Base-by-base conservation (phyloP, 2,888 invertebrate species). In the Callyntrura sp. region DNA sequence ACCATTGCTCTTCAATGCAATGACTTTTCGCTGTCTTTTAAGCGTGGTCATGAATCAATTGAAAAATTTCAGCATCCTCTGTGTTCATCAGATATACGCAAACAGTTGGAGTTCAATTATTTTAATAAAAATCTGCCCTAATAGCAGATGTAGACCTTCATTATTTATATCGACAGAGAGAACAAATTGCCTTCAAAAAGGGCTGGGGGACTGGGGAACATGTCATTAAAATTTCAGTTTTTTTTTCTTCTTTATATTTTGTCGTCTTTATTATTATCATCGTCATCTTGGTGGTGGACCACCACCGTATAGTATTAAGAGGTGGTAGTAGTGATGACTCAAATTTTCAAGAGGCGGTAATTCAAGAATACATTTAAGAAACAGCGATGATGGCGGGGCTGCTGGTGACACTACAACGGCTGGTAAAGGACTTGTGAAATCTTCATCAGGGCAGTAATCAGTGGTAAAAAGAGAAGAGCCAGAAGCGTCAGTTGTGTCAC, bases 51-150 rank as follows among this genome's bases (percentile, higher is more conserved):
- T 62, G 62, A 62, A 62, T 62, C 28, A 62, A 62, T 62, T 62
- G 6, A 62, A 62, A 62, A 12, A 12, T 62, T 62, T 62, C 62
- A 14, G 12, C 28, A 62, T 62, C 62, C 4, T 28, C n/a, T 14
- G 3, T 23, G 23, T 20, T 60, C 35, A 35, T 35, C 2, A 35
- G 2, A 35, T 2, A 35, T 35, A 35, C 6, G 35, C 35, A n/a
- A n/a, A 76, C 55, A 55, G 78, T 78, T 78, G 28, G 25, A 51
- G 78, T 55, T 78, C 78, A 78, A 78, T 78, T 78, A 78, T 62
- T 62, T 62, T 62, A n/a, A 14, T 55, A 78, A 78, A 78, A 78
- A 51, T 55, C 6, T 23, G 48, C 70, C 35, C 5, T 17, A 20
- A 57, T 6, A 57, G n/a, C 57, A 57, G 17, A 1, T n/a, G 17